Percentiles rank a stretch among this genome's conserved stretches.
phyloP scores from a whole-genome alignment of 2,797 vertebrate species.

The Falco rusticolus region DNA sequence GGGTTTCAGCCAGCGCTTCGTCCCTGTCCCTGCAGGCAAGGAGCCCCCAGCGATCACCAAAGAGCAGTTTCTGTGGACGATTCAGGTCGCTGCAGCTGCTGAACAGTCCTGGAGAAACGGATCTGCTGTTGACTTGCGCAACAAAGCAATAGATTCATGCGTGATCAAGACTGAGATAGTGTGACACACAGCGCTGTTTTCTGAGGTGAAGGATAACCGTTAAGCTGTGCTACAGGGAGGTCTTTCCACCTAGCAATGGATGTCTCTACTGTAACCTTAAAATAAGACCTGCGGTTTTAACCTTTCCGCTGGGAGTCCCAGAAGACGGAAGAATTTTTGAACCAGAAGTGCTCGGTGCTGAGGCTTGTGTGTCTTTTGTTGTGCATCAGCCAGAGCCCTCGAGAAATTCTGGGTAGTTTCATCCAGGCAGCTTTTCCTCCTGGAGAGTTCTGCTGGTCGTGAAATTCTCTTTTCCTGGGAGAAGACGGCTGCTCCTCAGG shows the following conservation, averaged over 20 bases:
- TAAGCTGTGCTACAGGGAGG: not conserved
- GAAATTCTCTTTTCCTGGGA: not conserved
- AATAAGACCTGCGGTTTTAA: rapidly evolving
- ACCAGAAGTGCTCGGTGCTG: not conserved
- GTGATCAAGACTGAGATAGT: constrained; percentile 40
- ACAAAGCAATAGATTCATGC: rapidly evolving
- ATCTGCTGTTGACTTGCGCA: not conserved
- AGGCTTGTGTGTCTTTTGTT: not conserved
- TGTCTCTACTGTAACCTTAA: not conserved
- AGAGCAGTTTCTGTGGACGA: constrained; percentile 48
- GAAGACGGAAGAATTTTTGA: not conserved
- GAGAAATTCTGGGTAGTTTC: not conserved
- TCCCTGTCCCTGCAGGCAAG: constrained; percentile 48
- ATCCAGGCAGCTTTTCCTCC: not conserved
- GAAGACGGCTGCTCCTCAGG: rapidly evolving
- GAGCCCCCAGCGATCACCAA: constrained; percentile 50
- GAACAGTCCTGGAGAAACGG: constrained; percentile 59
- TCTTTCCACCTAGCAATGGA: not conserved
- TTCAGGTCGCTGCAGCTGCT: constrained; percentile 2
- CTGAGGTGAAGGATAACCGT: not conserved
- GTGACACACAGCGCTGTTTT: not conserved
- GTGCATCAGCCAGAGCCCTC: not conserved
- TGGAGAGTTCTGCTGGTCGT: not conserved
- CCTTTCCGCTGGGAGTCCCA: not conserved
- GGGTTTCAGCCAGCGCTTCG: rapidly evolving